Base-by-base conservation (phyloP, 2,888 invertebrate genomes). In the Acanthosepion lycidas region DNA sequence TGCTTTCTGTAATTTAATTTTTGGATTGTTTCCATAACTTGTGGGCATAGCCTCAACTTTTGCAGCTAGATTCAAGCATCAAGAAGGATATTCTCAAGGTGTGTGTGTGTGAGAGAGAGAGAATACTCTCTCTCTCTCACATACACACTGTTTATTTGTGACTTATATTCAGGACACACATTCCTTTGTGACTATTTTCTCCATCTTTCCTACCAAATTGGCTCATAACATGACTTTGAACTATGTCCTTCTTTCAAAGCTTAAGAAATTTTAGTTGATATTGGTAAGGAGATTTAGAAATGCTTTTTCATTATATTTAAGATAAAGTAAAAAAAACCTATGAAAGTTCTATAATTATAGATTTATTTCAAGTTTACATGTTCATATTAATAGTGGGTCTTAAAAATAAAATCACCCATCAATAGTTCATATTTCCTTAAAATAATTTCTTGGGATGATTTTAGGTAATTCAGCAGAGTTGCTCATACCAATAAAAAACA, bases 181-280 rank as follows among this genome's bases (percentile, higher is more conserved):
- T 78, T 78, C 78, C n/a, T 78, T 78, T 78, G 78, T 78, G 78
- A 78, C 78, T 78, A 78, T 78, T 78, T 78, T 78, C 59, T 59
- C 26, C 59, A 59, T 59, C 78, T n/a, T 78, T 78, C 18, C 15
- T n/a, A 78, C n/a, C 18, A 78, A 78, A 78, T 78, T 78, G 78
- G n/a, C 78, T n/a, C n/a, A 78, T 20, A 92, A 53, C 48, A 53
- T 92, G 48, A 92, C 48, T 28, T 92, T 28, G 18, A 51, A 12
- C 28, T 92, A 53, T 53, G 28, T 15, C 92, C 92, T 92, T 53
- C 18, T 78, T 18, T n/a, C 9, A 6, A 78, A n/a, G 1, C 78
- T 23, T 78, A 18, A 64, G 8, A 64, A 26, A 8, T 3, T 64
- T 8, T 26, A 26, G 28, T 64, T 64, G 23, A 64, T 64, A 64